These are phyloP conservation scores for Apotomis betuletana DNA, from an alignment of 2,888 invertebrate species.

Conservation along the genomic window DNA sequence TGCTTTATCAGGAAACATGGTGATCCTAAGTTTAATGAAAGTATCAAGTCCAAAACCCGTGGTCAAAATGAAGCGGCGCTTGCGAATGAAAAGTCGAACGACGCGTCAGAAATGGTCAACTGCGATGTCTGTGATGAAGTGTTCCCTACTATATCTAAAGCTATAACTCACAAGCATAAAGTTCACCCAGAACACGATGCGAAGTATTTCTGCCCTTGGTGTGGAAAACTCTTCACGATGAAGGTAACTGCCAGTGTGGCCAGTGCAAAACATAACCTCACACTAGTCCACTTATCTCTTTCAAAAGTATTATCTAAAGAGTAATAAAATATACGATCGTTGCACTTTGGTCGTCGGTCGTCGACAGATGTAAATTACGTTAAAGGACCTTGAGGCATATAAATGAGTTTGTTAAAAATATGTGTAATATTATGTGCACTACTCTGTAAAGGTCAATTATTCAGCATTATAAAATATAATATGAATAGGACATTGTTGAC, in stretches of 20 bases:
- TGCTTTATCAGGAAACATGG: slow-evolving; percentile 82
- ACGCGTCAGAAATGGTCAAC: slow-evolving; percentile 66
- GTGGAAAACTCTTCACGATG: slow-evolving; percentile 87
- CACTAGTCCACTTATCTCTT: slow-evolving; percentile 22
- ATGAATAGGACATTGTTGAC: too few species aligned
- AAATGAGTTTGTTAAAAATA: too few species aligned
- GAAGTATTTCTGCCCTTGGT: slow-evolving; percentile 86
- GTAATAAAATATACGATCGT: slow-evolving; percentile 20
- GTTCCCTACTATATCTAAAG: slow-evolving; percentile 84
- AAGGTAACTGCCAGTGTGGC: slow-evolving; percentile 69
- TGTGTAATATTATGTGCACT: too few species aligned
- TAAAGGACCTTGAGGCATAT: neutral
- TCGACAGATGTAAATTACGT: neutral
- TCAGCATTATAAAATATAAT: too few species aligned
- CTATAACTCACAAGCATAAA: slow-evolving; percentile 87
- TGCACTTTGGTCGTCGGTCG: slow-evolving; percentile 7
- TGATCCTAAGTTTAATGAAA: slow-evolving; percentile 83
- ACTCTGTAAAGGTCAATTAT: too few species aligned
- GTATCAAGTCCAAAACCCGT: slow-evolving; percentile 60
- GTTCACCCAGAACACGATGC: slow-evolving; percentile 85
- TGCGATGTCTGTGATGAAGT: slow-evolving; percentile 85
- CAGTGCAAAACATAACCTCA: slow-evolving; percentile 36
- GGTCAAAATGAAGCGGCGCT: slow-evolving; percentile 54
- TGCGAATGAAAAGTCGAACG: slow-evolving; percentile 56
- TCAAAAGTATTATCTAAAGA: slow-evolving; percentile 30